Evolutionary conservation across 2,888 invertebrate genomes (phyloP).

Genomic region (Geotrupes spiniger): DNA sequence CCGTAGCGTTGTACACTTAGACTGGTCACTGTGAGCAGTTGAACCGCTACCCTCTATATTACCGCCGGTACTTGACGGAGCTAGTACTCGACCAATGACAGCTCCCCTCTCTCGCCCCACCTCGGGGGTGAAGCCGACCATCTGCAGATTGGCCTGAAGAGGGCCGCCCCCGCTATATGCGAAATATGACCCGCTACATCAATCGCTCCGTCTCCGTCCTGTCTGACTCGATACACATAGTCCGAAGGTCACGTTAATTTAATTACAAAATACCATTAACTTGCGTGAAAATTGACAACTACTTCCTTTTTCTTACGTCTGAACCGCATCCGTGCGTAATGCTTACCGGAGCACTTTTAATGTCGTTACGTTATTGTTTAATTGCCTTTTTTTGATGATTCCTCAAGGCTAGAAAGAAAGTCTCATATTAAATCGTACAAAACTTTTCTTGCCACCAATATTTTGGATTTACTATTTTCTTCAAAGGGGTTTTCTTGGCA

Average conservation of each 20-base stretch:
- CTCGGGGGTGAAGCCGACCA: conserved; percentile 42
- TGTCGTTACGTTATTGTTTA: not conserved
- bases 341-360: conserved; percentile 1
- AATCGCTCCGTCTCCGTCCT: conserved; percentile 18
- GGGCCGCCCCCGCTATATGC: conserved; percentile 37
- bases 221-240: conserved; percentile 17
- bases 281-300: conserved; percentile 22
- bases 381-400: too few relatives aligned
- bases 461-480: too few relatives aligned
- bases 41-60: conserved; percentile 49
- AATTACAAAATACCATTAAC: conserved; percentile 13
- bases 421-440: too few relatives aligned
- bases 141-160: conserved; percentile 41
- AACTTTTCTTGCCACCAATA: too few relatives aligned
- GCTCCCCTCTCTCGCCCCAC: conserved; percentile 43
- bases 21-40: conserved; percentile 44
- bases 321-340: not conserved
- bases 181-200: conserved; percentile 24
- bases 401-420: too few relatives aligned
- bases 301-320: conserved; percentile 18
- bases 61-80: conserved; percentile 34
- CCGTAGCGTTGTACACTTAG: conserved; percentile 38
- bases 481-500: too few relatives aligned
- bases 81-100: conserved; percentile 43
- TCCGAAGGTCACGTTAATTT: conserved; percentile 25